Conservation (phyloP, 23 tunicate genomes). For the Styela plicata region DNA sequence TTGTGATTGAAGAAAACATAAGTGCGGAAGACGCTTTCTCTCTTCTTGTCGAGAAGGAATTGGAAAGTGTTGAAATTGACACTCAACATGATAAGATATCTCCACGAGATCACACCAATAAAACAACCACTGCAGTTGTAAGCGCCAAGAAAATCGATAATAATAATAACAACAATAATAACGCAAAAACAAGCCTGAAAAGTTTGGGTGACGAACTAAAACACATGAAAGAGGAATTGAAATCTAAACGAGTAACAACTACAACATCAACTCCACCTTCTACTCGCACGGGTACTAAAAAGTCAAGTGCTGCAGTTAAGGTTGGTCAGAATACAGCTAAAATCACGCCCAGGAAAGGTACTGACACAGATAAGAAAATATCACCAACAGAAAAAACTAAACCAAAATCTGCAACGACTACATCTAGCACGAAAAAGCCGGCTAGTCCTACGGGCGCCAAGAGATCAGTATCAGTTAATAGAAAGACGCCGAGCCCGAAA, state of each 20-base stretch:
- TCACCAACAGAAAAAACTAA: neutral
- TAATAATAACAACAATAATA: neutral
- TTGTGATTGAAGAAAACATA: neutral
- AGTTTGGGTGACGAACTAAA: neutral
- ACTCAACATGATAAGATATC: neutral
- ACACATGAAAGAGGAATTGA: neutral
- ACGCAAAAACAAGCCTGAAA: neutral
- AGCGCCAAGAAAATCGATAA: too few relatives aligned
- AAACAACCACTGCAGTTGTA: too few relatives aligned
- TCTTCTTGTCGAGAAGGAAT: neutral
- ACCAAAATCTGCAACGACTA: neutral
- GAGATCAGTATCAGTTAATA: too few relatives aligned
- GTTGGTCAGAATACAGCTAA: too few relatives aligned
- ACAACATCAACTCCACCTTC: conserved; percentile 10
- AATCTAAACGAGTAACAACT: neutral
- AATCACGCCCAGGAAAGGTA: too few relatives aligned
- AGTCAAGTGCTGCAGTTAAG: too few relatives aligned
- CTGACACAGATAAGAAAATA: neutral
- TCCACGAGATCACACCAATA: neutral
- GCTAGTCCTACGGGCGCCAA: too few relatives aligned
- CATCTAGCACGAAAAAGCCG: too few relatives aligned
- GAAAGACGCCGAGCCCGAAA: too few relatives aligned
- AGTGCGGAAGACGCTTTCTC: neutral
- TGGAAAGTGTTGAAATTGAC: neutral
- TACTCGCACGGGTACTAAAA: too few relatives aligned